Percentiles rank a stretch among this genome's conserved stretches.
These are phyloP conservation scores for Hippocampus barbouri DNA, from an alignment of 2,113 vertebrate species.

Conservation along the genomic window DNA sequence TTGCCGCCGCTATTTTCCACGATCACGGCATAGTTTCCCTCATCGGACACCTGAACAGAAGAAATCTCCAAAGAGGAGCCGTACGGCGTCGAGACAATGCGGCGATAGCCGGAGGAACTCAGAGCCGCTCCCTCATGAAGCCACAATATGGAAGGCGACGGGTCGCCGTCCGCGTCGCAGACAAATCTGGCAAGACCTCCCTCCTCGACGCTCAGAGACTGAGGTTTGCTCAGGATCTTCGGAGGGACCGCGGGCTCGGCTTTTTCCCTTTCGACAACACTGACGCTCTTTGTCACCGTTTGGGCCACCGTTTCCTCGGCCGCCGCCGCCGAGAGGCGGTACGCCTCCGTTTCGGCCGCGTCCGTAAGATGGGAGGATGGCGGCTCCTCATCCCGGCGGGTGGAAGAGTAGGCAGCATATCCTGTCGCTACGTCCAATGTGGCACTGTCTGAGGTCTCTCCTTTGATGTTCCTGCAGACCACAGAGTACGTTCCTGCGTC, in stretches of 20 bases:
- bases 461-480: constrained; percentile 88
- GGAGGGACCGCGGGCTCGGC: constrained; percentile 78
- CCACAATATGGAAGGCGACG: constrained; percentile 87
- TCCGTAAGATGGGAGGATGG: constrained; percentile 81
- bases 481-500: constrained; percentile 92
- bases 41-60: constrained; percentile 83
- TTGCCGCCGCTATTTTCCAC: constrained; percentile 87
- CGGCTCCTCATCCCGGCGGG: constrained; percentile 83
- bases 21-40: constrained; percentile 84
- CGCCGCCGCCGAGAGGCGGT: constrained; percentile 80
- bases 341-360: constrained; percentile 83
- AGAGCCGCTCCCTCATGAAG: constrained; percentile 72
- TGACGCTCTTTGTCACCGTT: constrained; percentile 43
- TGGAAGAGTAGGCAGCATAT: constrained; percentile 80
- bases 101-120: constrained; percentile 77
- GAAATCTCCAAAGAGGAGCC: constrained; percentile 88
- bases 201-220: constrained; percentile 84
- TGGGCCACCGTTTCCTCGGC: constrained; percentile 53
- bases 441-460: constrained; percentile 92
- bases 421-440: constrained; percentile 87
- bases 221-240: constrained; percentile 84
- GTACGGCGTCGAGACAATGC: constrained; percentile 78
- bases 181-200: constrained; percentile 85
- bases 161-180: constrained; percentile 90
- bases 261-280: constrained; percentile 65